These are phyloP conservation scores for Tachycineta bicolor DNA, from an alignment of 2,113 vertebrate species.

Conservation along the genomic window DNA sequence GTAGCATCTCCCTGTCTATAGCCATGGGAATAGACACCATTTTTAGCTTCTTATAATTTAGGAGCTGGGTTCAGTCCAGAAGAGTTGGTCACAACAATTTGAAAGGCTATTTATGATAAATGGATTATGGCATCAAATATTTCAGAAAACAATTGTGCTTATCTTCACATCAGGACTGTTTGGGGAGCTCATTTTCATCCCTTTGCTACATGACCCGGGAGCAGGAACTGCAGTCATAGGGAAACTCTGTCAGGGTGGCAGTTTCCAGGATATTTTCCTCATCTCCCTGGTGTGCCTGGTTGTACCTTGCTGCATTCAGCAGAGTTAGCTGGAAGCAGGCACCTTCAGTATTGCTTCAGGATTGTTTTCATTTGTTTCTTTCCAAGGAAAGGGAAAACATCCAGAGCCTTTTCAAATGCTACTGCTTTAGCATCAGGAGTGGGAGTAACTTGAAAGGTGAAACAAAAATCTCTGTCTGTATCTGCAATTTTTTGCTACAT, in stretches of 20 bases:
- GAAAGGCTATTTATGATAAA: constrained; percentile 23
- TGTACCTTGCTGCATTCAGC: not conserved
- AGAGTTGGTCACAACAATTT: not conserved
- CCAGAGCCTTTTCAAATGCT: not conserved
- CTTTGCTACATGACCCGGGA: not conserved
- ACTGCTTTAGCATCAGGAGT: not conserved
- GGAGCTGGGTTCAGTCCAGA: not conserved
- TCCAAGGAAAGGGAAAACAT: not conserved
- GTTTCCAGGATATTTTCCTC: not conserved
- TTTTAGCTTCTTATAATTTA: constrained; percentile 34
- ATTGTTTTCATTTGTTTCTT: not conserved
- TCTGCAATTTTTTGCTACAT: constrained; percentile 11
- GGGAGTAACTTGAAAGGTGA: not conserved
- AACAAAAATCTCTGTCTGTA: not conserved
- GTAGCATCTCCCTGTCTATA: constrained; percentile 40
- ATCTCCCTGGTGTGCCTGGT: not conserved
- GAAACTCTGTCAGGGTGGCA: not conserved
- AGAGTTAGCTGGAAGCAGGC: not conserved
- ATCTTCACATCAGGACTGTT: not conserved
- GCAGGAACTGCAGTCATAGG: not conserved
- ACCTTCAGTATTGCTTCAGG: not conserved
- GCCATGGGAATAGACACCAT: constrained; percentile 31
- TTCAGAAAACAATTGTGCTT: not conserved
- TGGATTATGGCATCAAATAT: not conserved
- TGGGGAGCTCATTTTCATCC: not conserved